These are phyloP conservation scores for Oryzias celebensis DNA, from an alignment of 2,113 vertebrate genomes.

Conservation along the genomic window DNA sequence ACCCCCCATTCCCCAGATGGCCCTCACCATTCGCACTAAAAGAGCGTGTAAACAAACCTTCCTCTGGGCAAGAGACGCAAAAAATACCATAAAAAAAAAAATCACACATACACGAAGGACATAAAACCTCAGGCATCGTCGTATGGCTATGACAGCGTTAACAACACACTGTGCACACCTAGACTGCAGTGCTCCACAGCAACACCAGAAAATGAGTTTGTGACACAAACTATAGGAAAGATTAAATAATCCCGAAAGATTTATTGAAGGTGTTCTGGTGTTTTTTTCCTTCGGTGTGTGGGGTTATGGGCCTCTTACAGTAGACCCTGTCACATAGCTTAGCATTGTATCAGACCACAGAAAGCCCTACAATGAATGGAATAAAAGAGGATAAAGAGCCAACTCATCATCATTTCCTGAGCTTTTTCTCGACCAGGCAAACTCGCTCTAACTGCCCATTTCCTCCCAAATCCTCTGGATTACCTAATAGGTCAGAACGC, in stretches of 20 bases:
- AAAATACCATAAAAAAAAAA: conserved; percentile 45
- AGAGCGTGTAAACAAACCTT: conserved; percentile 66
- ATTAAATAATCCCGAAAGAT: conserved; percentile 41
- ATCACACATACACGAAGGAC: conserved; percentile 50
- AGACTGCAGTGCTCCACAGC: conserved; percentile 25
- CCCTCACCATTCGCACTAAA: conserved; percentile 58
- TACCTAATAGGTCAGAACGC: conserved; percentile 74
- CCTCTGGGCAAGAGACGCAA: conserved; percentile 44
- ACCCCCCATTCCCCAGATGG: conserved; percentile 47
- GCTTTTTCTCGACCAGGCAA: conserved; percentile 55
- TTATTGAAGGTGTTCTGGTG: conserved; percentile 41
- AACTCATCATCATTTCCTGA: conserved; percentile 70
- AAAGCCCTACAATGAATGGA: conserved; percentile 58
- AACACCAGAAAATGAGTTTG: conserved; percentile 40
- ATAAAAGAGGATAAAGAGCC: conserved; percentile 68
- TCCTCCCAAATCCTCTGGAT: conserved; percentile 71
- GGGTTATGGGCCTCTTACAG: conserved; percentile 39
- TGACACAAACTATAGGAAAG: conserved; percentile 16
- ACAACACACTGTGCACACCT: conserved; percentile 29
- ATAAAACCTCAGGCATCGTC: conserved; percentile 59
- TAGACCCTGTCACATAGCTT: conserved; percentile 31
- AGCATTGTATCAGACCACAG: conserved; percentile 48
- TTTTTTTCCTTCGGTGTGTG: conserved; percentile 23
- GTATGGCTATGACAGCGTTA: conserved; percentile 42
- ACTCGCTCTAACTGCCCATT: conserved; percentile 71